These are phyloP conservation scores for Ormyrus nitidulus DNA, from an alignment of 2,888 invertebrate genomes.

Conservation along the genomic window DNA sequence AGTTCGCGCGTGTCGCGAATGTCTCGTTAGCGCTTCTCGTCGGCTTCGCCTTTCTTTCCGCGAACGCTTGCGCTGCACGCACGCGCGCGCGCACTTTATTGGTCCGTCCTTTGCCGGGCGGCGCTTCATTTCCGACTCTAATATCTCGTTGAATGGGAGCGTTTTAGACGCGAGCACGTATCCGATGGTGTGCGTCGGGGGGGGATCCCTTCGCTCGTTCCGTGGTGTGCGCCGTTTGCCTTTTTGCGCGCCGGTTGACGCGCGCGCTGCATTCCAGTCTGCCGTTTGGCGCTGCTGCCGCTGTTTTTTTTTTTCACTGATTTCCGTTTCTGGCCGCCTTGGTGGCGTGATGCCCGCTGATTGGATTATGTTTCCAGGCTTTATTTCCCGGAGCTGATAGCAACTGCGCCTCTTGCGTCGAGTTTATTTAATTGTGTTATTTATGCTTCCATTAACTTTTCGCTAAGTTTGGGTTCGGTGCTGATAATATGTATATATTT, in stretches of 20 bases:
- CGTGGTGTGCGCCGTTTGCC: neutral
- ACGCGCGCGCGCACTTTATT: neutral
- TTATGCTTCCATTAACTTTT: too few relatives aligned
- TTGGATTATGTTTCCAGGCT: constrained; percentile 40
- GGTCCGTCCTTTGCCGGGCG: neutral
- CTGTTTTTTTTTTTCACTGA: constrained; percentile 29
- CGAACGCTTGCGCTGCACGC: constrained; percentile 15
- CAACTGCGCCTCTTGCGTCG: neutral
- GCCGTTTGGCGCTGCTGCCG: too few relatives aligned
- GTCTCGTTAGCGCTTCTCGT: constrained; percentile 39
- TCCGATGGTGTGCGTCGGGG: constrained; percentile 1
- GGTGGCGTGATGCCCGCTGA: neutral
- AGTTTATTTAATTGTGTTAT: constrained; percentile 21
- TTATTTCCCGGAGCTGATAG: neutral
- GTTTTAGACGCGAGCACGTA: neutral
- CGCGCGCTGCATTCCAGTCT: neutral
- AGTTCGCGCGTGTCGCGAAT: neutral
- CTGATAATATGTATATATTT: too few relatives aligned
- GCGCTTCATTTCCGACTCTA: constrained; percentile 15
- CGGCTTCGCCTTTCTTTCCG: constrained; percentile 41
- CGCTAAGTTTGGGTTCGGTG: too few relatives aligned
- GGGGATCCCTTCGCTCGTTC: neutral
- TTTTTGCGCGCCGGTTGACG: too few relatives aligned
- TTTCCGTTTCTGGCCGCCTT: constrained; percentile 25
- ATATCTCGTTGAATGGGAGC: constrained; percentile 2